phyloP scores from a whole-genome alignment of 2,797 vertebrate genomes.

The Sebastes vulpes region DNA sequence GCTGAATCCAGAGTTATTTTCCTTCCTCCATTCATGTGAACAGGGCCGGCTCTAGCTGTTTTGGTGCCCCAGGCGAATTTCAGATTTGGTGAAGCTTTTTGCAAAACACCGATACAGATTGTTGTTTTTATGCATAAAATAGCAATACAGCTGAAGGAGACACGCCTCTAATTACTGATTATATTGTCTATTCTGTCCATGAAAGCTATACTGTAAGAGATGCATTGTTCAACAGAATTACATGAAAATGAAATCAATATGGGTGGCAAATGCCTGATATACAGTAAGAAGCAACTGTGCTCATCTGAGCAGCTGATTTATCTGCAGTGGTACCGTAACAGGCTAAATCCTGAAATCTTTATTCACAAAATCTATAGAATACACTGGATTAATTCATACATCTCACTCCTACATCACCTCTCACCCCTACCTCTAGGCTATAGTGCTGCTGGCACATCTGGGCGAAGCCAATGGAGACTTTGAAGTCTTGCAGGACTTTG shows the following conservation, averaged over 20 bases:
- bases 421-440: neutral
- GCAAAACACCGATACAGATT: neutral
- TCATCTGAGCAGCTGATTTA: too few relatives aligned
- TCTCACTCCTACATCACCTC: too few relatives aligned
- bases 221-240: neutral
- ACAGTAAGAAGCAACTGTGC: too few relatives aligned
- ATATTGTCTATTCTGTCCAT: too few relatives aligned
- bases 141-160: neutral
- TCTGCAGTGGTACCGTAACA: too few relatives aligned
- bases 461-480: neutral
- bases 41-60: too few relatives aligned
- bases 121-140: neutral
- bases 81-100: too few relatives aligned
- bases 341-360: neutral
- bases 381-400: neutral
- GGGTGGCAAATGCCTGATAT: too few relatives aligned
- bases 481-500: slow-evolving; percentile 3
- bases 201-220: too few relatives aligned
- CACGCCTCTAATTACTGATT: neutral
- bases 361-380: neutral
- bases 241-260: neutral
- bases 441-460: neutral
- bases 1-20: too few relatives aligned
- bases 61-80: too few relatives aligned
- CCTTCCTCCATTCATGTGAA: too few relatives aligned